Evolutionary conservation across 2,797 vertebrate species (phyloP), one percentile per base, ranked within the genome.

Genomic region (Taeniopygia guttata): DNA sequence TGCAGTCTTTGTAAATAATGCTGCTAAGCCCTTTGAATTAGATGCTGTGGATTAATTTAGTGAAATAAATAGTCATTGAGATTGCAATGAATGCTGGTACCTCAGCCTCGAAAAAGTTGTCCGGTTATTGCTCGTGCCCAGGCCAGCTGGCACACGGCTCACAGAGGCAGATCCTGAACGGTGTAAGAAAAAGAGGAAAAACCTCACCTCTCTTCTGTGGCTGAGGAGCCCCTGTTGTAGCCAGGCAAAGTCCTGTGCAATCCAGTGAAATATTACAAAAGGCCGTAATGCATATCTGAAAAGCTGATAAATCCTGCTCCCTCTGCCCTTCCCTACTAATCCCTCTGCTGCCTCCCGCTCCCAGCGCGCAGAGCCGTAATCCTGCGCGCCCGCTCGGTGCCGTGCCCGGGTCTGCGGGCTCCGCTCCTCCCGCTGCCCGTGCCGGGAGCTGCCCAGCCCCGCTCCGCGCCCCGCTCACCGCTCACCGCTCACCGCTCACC

Each of bases 61-160:
- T 48, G 45, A 73, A 89, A 46, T 93, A 46, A 60, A 19, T 38
- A 34, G 52, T 69, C 64, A 2, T 12, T 38, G 38, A 46, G 72
- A 23, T 87, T 3, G 46, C 80, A 40, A 13, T 12, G 83, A 29
- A 34, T 15, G 60, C n/a, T n/a, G 59, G 84, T 58, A 10, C 20
- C 80, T 80, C 60, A 74, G 81, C 48, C 34, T 15, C 90, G 78
- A 38, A 88, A 96, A 96, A 97, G 96, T 97, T 97, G 56, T 55
- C 55, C 9, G 34, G 27, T 19, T 81, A 52, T 62, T 29, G 32
- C 82, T 78, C 6, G 40, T 59, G 55, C 16, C 56, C 32, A 51
- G 89, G 91, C 76, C 84, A 34, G 70, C 76, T 34, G 82, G 59
- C 75, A 51, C 46, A 51, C 49, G 10, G 76, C 90, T 67, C 8